Base-by-base conservation (phyloP, 2,888 invertebrate genomes). In the Sphaerophoria rueppellii region DNA sequence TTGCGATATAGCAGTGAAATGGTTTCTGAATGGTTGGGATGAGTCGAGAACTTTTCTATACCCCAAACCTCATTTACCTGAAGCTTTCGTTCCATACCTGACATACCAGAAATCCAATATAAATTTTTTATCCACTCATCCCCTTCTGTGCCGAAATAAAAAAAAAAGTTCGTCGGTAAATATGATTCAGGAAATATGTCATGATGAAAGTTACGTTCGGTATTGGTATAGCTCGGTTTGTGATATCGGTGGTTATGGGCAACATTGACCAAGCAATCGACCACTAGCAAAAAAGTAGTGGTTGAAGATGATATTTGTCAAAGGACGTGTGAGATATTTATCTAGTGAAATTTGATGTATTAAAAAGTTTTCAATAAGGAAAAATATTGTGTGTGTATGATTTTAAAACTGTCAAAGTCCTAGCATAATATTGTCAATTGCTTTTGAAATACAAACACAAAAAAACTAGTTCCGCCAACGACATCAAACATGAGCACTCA, bases 81-180 rank as follows among this genome's bases (percentile, higher is more conserved):
- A 35, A 24, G n/a, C 55, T 6, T 24, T n/a, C 35, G 7, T 37
- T 12, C 35, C 12, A 32, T 60, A 75, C 82, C 74, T 83, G 74
- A 61, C 70, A 67, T 71, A 75, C 74, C 82, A 71, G 55, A 60
- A 79, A 83, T 79, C 67, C 71, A 79, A 83, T 79, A 78, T 52
- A 73, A 34, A 54, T 12, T 65, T 67, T 75, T 52, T 52, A 14
- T 48, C 34, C 14, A 37, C 52, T 40, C 70, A 65, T 40, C 58
- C 69, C 50, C 37, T 12, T 16, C 67, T 12, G 3, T 35, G 14
- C 1, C 0, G 4, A 46, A 34, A 46, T 9, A 32, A 46, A 32
- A 50, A n/a, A 34, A 9, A 46, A 61, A 43, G 50, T 43, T 7
- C 14, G 34, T 69, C 54, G 32, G 48, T 37, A 48, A 50, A 67